Conservation (phyloP, 2,797 vertebrate species). For the Helostoma temminkii region DNA sequence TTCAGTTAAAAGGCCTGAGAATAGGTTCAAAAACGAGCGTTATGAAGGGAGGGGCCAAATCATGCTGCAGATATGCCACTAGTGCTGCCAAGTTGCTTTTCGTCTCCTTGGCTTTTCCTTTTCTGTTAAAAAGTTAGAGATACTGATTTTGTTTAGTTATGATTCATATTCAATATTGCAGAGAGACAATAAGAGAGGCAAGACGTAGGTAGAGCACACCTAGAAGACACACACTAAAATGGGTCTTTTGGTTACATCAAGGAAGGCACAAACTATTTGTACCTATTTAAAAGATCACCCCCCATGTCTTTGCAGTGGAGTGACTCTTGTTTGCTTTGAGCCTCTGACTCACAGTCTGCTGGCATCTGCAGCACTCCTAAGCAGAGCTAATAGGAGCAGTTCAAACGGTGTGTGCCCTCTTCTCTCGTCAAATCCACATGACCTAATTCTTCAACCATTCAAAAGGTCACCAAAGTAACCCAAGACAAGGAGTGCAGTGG, state of each 20-base stretch:
- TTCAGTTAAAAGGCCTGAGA: constrained; percentile 10
- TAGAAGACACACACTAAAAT: constrained; percentile 41
- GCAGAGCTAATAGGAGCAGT: constrained; percentile 42
- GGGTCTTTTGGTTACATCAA: constrained; percentile 15
- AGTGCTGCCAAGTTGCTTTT: constrained; percentile 9
- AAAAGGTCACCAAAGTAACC: constrained; percentile 71
- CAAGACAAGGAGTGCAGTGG: constrained; percentile 59
- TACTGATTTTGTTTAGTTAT: constrained; percentile 49
- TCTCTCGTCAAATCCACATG: constrained; percentile 56
- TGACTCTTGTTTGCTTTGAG: constrained; percentile 40
- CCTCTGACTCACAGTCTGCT: constrained; percentile 51
- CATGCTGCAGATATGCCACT: constrained; percentile 2
- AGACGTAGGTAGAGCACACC: too few relatives aligned
- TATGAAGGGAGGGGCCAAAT: constrained; percentile 24
- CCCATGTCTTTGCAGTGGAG: constrained; percentile 11
- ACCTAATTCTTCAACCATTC: constrained; percentile 56
- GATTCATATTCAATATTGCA: constrained; percentile 49
- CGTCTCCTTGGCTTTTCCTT: constrained; percentile 6
- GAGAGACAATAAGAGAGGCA: constrained; percentile 34
- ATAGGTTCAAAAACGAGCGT: constrained; percentile 1
- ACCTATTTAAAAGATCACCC: constrained; percentile 29
- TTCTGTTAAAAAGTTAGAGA: constrained; percentile 39
- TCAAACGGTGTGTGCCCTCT: constrained; percentile 39
- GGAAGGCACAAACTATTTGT: background rate
- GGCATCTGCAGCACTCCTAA: constrained; percentile 35